phyloP scores from a whole-genome alignment of 1,140 invertebrate genomes.

The Eciton burchellii region DNA sequence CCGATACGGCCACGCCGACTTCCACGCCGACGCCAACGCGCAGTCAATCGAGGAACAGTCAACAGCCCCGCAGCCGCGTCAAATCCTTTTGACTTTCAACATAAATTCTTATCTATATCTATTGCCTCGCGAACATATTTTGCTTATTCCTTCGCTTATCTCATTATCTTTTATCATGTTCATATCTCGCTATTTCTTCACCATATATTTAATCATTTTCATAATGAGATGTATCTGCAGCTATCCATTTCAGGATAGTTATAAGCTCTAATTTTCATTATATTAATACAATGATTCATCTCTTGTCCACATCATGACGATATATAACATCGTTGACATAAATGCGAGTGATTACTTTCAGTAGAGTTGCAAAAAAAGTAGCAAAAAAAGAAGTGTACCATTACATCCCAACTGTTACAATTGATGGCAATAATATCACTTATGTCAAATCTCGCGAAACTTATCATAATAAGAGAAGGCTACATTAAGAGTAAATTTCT shows the following conservation, averaged over 20 bases:
- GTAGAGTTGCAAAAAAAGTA: not conserved
- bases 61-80: conserved; percentile 80
- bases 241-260: conserved; percentile 4
- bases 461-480: conserved; percentile 20
- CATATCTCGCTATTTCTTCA: not conserved
- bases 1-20: conserved; percentile 71
- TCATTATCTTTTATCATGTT: not conserved
- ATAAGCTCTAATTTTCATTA: not conserved
- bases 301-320: conserved; percentile 30
- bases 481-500: conserved; percentile 43
- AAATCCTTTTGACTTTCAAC: conserved; percentile 83
- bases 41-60: conserved; percentile 75
- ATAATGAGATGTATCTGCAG: not conserved
- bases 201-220: conserved; percentile 42
- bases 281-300: conserved; percentile 1
- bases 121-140: not conserved
- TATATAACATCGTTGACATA: conserved; percentile 35
- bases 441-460: conserved; percentile 63
- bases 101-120: conserved; percentile 40
- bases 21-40: conserved; percentile 74
- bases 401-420: conserved; percentile 69
- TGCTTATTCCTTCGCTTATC: not conserved
- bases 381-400: conserved; percentile 22
- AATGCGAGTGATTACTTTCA: conserved; percentile 44
- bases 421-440: conserved; percentile 72